phyloP scores from a whole-genome alignment of 2,888 invertebrate species.

The Chromoteleia sp. region DNA sequence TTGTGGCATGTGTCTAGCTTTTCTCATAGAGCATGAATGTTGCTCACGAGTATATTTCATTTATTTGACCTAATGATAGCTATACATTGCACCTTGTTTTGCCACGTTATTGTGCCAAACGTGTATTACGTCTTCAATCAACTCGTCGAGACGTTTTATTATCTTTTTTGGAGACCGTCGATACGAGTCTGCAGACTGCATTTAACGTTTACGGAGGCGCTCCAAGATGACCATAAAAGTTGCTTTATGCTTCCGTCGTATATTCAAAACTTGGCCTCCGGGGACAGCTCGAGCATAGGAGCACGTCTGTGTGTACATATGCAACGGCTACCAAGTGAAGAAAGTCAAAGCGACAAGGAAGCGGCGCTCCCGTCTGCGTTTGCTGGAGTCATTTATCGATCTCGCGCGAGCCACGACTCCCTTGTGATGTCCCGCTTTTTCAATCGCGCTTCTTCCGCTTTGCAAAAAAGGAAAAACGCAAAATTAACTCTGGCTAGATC shows the following conservation, averaged over 20 bases:
- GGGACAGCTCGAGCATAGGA: conserved; percentile 52
- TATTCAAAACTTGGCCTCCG: conserved; percentile 69
- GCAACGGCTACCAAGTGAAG: conserved; percentile 41
- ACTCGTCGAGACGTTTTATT: conserved; percentile 36
- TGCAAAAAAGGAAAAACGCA: conserved; percentile 24
- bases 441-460: conserved; percentile 41
- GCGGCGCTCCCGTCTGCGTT: conserved; percentile 72
- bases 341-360: conserved; percentile 62
- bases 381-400: conserved; percentile 75
- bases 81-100: background rate
- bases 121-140: conserved; percentile 36
- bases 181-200: conserved; percentile 38
- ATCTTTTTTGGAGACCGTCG: conserved; percentile 20
- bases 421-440: conserved; percentile 40
- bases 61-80: background rate
- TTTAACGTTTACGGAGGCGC: conserved; percentile 46
- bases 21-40: too few species aligned
- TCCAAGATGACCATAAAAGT: conserved; percentile 70
- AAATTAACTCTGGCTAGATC: conserved; percentile 49
- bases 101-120: background rate
- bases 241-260: conserved; percentile 66
- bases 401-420: conserved; percentile 62
- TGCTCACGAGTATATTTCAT: too few species aligned
- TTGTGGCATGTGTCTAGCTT: too few species aligned
- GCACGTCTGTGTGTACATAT: conserved; percentile 63